Evolutionary conservation across 2,113 vertebrate genomes (phyloP).

Genomic region (Cyprinodon tularosa): DNA sequence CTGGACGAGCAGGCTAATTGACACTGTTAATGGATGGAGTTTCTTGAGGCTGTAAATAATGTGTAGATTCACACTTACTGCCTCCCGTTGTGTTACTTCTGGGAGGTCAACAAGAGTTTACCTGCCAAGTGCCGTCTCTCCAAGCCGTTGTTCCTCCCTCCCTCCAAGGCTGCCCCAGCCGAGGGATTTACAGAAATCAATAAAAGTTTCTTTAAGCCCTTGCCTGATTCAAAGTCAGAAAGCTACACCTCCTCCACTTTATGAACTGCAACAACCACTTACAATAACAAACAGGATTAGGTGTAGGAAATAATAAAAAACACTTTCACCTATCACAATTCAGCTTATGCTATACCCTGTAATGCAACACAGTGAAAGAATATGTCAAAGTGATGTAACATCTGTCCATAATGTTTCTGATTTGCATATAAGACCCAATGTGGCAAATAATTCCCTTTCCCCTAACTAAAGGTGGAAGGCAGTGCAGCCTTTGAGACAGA

Average conservation of each 20-base stretch:
- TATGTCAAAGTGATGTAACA: not conserved
- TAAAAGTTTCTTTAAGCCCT: conserved; percentile 60
- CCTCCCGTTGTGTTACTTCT: conserved; percentile 63
- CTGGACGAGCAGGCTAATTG: conserved; percentile 75
- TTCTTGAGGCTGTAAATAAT: conserved; percentile 77
- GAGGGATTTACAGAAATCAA: conserved; percentile 74
- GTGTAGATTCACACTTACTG: conserved; percentile 70
- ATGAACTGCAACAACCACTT: conserved; percentile 46
- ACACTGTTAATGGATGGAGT: conserved; percentile 76
- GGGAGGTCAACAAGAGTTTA: conserved; percentile 68
- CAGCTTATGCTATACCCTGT: not conserved
- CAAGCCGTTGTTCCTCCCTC: conserved; percentile 33
- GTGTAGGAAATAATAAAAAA: conserved; percentile 37
- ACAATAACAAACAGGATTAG: conserved; percentile 50
- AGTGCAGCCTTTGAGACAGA: conserved; percentile 57
- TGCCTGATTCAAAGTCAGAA: conserved; percentile 57
- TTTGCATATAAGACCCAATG: conserved; percentile 23
- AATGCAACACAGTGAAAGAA: not conserved
- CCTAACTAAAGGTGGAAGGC: conserved; percentile 45
- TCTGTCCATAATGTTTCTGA: conserved; percentile 20
- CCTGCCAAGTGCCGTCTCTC: conserved; percentile 67
- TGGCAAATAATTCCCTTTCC: conserved; percentile 25
- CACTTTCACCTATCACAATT: conserved; percentile 13
- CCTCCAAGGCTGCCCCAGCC: conserved; percentile 45
- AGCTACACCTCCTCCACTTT: conserved; percentile 52